Conservation (phyloP, 2,797 vertebrate species). For the Gorsachius magnificus region DNA sequence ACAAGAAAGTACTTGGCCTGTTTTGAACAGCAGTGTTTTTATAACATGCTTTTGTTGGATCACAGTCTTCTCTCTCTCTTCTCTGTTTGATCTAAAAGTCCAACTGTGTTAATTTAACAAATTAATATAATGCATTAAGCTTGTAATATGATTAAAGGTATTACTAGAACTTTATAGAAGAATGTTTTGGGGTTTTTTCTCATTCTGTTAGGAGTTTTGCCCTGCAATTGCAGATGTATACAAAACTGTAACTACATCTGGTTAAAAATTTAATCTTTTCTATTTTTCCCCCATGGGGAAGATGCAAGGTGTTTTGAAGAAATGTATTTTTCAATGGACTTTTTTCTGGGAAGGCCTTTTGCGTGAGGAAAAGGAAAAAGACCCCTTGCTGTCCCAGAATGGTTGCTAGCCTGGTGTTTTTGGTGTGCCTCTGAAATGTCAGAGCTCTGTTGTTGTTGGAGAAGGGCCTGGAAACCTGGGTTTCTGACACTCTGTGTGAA, state of each 20-base stretch:
- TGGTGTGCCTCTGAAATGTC: neutral
- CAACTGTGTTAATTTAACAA: conserved; percentile 29
- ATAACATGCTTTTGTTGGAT: neutral
- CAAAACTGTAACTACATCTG: neutral
- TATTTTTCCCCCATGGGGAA: neutral
- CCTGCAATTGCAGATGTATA: neutral
- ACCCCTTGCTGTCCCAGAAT: neutral
- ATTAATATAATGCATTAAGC: neutral
- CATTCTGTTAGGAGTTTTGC: neutral
- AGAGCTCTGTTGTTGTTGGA: neutral
- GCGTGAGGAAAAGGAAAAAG: neutral
- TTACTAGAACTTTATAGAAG: neutral
- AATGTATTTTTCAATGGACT: neutral
- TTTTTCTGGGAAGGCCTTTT: neutral
- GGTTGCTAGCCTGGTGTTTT: neutral
- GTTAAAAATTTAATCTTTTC: neutral
- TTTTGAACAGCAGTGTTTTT: conserved; percentile 3
- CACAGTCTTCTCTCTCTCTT: neutral
- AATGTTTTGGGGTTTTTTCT: neutral
- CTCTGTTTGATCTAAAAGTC: conserved; percentile 20
- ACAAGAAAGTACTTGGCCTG: neutral
- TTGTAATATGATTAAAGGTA: conserved; percentile 27
- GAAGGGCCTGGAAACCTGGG: neutral
- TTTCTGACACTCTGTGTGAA: neutral
- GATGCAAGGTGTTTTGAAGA: neutral